These are phyloP conservation scores for Nomada flava DNA, from an alignment of 2,888 invertebrate species.

Conservation along the genomic window DNA sequence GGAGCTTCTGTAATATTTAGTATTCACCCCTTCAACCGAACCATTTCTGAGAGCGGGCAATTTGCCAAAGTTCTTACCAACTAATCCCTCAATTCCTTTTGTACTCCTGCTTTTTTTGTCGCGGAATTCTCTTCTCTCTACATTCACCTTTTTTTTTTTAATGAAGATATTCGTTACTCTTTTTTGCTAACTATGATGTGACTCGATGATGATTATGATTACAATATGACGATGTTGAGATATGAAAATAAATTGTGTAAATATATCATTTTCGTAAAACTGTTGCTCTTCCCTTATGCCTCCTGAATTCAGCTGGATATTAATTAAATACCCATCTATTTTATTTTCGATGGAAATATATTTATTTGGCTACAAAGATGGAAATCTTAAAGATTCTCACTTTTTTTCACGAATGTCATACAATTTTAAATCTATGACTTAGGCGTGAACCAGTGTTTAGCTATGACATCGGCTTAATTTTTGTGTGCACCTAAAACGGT, in stretches of 20 bases:
- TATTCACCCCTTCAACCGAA: constrained; percentile 12
- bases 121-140: constrained; percentile 45
- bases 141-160: constrained; percentile 36
- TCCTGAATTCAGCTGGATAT: neutral
- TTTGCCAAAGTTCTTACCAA: constrained; percentile 39
- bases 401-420: neutral
- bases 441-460: neutral
- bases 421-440: too few relatives aligned
- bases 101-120: constrained; percentile 29
- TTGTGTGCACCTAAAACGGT: neutral
- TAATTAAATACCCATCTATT: neutral
- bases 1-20: constrained; percentile 19
- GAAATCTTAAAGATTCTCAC: neutral
- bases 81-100: constrained; percentile 58
- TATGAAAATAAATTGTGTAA: constrained; percentile 84
- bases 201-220: constrained; percentile 80
- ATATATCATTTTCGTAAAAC: constrained; percentile 75
- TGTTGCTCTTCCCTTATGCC: constrained; percentile 53
- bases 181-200: constrained; percentile 77
- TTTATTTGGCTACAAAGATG: neutral
- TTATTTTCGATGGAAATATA: neutral
- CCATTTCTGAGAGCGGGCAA: constrained; percentile 43
- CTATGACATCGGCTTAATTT: neutral
- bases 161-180: constrained; percentile 62
- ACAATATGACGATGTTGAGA: constrained; percentile 81